Base-by-base conservation (phyloP, 2,113 vertebrate genomes). In the Philantomba maxwellii region DNA sequence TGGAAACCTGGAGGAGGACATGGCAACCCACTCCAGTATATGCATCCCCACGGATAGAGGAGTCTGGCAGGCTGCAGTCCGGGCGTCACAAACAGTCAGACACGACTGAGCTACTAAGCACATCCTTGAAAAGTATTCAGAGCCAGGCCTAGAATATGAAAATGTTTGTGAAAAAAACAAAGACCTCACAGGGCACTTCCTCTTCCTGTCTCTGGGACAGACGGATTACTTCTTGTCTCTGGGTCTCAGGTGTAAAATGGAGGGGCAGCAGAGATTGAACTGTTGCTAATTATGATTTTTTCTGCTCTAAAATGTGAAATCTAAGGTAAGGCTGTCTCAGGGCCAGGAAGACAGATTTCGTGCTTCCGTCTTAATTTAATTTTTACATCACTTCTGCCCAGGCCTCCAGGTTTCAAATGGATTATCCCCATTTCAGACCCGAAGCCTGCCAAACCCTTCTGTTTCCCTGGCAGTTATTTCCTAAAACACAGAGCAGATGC, bases 341-440 rank as follows among this genome's bases (percentile, higher is more conserved):
- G 89, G 0, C 25, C 73, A 95, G 83, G 92, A 96, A 94, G 93
- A 43, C 75, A 96, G 75, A 87, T 98, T 96, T 92, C 51, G 45
- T 85, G 81, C 51, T 96, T 96, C 77, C 80, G 36, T 93, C 82
- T 97, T 97, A 89, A 84, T 98, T 98, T 97, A 96, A 93, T 96
- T 95, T 98, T 96, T 89, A 70, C 43, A 95, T 96, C 97, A 89
- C 36, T 81, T 87, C 96, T 94, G 57, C 75, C 39, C 85, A 17
- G 87, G 87, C 93, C 80, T 96, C 89, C 28, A 6, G 95, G 66
- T 97, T 98, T 98, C 98, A 96, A 97, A 96, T 66, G 83, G 97
- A 98, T 98, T 96, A 97, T 96, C 96, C 97, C 94, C 93, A 98
- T 97, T 98, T 98, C 85, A 70, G 47, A 95, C 86, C 57, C 86